Conservation (phyloP, 92 coral and sea anemone species). For the Zoanthus gigantus region DNA sequence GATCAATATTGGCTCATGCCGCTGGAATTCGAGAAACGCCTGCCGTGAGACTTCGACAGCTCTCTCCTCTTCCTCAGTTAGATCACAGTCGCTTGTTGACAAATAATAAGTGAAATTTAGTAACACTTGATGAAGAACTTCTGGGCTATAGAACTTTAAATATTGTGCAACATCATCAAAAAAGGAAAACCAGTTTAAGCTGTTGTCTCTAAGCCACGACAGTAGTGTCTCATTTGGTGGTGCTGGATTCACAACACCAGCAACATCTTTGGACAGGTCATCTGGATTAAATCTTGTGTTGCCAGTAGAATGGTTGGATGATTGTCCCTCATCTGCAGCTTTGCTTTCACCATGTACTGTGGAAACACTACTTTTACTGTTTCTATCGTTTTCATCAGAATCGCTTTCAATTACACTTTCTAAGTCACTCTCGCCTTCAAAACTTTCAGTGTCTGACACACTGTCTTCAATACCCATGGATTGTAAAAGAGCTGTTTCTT, state of each 20-base stretch:
- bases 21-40: conserved; percentile 52
- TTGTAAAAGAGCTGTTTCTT: conserved; percentile 60
- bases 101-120: conserved; percentile 60
- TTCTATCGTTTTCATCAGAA: conserved; percentile 29
- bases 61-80: conserved; percentile 51
- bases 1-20: conserved; percentile 49
- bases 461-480: conserved; percentile 55
- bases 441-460: conserved; percentile 42
- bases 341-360: conserved; percentile 28
- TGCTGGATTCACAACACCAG: conserved; percentile 54
- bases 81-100: conserved; percentile 45
- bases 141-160: conserved; percentile 46
- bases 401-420: conserved; percentile 15
- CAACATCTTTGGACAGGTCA: conserved; percentile 3
- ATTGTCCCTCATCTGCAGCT: conserved; percentile 24
- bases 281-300: conserved; percentile 41
- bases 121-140: conserved; percentile 61
- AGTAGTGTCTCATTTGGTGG: conserved; percentile 58
- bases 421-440: conserved; percentile 42
- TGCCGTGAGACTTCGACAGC: conserved; percentile 54
- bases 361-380: conserved; percentile 11
- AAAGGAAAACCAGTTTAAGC: conserved; percentile 63
- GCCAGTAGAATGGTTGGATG: conserved; percentile 31
- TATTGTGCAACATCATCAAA: conserved; percentile 42
- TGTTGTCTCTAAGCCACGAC: conserved; percentile 61